Evolutionary conservation across 2,113 vertebrate genomes (phyloP).

Genomic region (Bathybates hornii): DNA sequence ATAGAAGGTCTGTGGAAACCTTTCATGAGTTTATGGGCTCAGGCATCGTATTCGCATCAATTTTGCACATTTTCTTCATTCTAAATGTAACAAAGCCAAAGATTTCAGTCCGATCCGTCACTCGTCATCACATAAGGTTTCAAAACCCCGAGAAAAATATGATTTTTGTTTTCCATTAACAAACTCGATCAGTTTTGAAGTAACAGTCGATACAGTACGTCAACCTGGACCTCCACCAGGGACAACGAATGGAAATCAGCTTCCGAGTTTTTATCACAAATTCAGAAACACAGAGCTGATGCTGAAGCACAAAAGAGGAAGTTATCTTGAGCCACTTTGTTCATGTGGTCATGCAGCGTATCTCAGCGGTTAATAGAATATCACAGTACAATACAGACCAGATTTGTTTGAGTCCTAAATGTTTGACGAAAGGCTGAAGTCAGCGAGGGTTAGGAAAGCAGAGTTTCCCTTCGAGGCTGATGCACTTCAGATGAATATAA

Average conservation of each 20-base stretch:
- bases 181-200: background rate
- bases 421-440: background rate
- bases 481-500: background rate
- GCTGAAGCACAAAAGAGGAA: accelerated
- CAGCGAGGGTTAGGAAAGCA: background rate
- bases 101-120: accelerated
- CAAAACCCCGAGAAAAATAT: accelerated
- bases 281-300: background rate
- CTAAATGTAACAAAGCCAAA: background rate
- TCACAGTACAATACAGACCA: background rate
- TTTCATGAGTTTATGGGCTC: background rate
- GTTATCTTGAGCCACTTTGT: background rate
- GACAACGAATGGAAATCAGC: background rate
- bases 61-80: background rate
- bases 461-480: accelerated
- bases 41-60: background rate
- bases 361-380: accelerated
- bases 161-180: background rate
- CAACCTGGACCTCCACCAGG: background rate
- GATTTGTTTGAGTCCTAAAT: background rate
- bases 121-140: background rate
- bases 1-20: background rate
- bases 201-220: background rate
- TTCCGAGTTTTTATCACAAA: background rate
- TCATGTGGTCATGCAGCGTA: background rate